phyloP scores from a whole-genome alignment of 2,113 vertebrate genomes.

The Malurus melanocephalus region DNA sequence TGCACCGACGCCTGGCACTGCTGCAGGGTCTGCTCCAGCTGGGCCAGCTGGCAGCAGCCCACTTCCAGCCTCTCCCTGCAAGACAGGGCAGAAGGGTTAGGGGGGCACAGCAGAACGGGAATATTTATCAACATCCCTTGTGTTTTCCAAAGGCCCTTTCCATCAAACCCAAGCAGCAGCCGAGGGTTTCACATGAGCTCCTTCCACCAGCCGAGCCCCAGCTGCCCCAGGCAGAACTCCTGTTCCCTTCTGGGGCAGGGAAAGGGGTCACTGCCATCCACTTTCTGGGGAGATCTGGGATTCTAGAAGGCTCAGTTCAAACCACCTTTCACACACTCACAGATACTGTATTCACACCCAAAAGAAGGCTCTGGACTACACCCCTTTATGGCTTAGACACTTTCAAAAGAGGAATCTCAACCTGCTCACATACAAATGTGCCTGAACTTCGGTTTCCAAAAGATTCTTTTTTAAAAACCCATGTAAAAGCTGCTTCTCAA shows the following conservation, averaged over 20 bases:
- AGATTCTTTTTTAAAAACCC: background rate
- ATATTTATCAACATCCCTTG: background rate
- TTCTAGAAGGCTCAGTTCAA: background rate
- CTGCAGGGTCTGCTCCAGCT: constrained; percentile 77
- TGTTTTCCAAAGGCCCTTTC: background rate
- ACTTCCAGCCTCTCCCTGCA: constrained; percentile 80
- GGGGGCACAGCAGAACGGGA: background rate
- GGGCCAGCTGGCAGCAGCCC: constrained; percentile 79
- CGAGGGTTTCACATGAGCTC: background rate
- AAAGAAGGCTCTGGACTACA: background rate
- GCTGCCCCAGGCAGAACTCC: background rate
- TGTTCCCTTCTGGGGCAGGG: background rate
- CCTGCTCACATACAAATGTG: background rate
- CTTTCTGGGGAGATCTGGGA: background rate
- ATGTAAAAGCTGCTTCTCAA: background rate
- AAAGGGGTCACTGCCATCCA: background rate
- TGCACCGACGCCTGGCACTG: constrained; percentile 64
- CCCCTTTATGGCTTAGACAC: background rate
- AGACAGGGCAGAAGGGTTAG: background rate
- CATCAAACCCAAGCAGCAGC: background rate
- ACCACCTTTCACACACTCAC: background rate
- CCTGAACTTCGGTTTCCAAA: background rate
- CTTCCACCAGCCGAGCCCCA: background rate
- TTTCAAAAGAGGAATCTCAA: background rate
- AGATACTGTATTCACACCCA: background rate